These are phyloP conservation scores for Aldrovandia affinis DNA, from an alignment of 2,797 vertebrate genomes.

Conservation along the genomic window DNA sequence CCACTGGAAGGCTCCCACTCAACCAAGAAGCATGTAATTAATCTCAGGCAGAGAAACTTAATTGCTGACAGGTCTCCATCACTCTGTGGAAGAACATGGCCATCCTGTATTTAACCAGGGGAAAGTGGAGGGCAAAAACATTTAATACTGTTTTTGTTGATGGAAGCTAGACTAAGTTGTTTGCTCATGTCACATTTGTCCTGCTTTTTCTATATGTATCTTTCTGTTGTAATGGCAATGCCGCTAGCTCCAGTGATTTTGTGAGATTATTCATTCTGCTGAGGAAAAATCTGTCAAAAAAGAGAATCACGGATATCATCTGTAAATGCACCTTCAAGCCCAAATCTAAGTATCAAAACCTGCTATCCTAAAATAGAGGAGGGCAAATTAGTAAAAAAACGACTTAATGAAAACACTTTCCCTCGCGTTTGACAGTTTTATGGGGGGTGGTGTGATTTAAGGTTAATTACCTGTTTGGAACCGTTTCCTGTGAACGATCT, in stretches of 20 bases:
- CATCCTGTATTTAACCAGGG: not conserved
- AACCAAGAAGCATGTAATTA: not conserved
- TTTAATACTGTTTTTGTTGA: not conserved
- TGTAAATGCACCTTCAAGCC: not conserved
- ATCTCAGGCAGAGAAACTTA: not conserved
- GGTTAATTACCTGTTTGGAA: too few species aligned
- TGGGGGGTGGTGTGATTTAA: not conserved
- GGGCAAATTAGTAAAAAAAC: not conserved
- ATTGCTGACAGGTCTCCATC: not conserved
- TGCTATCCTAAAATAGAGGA: not conserved
- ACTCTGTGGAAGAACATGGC: not conserved
- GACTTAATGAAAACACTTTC: too few species aligned
- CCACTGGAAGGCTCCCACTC: not conserved
- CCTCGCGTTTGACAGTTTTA: not conserved
- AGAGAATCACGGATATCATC: not conserved
- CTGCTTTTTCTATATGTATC: not conserved
- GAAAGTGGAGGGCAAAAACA: not conserved
- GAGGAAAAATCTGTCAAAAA: not conserved
- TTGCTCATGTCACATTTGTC: not conserved
- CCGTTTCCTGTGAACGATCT: conserved; percentile 74
- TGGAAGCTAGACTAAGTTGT: not conserved
- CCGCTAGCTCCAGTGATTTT: not conserved
- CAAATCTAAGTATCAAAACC: not conserved
- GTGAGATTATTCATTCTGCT: not conserved
- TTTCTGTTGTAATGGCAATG: not conserved